Conservation (phyloP, 2,797 vertebrate genomes). For the Pangasius mekongensis region DNA sequence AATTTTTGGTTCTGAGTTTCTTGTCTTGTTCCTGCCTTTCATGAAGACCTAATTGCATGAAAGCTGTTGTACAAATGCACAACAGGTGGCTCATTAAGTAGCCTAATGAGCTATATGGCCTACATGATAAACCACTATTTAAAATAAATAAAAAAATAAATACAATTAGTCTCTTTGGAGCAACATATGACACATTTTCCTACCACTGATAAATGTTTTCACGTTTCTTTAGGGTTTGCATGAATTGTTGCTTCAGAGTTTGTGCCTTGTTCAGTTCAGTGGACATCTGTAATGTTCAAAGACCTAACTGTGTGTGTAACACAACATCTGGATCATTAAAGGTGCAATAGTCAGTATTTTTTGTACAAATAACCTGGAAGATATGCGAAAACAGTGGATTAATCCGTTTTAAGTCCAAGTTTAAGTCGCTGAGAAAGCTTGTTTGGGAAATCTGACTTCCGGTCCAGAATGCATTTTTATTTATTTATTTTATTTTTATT, state of each 20-base stretch:
- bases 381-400: neutral
- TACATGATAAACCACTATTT: neutral
- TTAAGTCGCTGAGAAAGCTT: neutral
- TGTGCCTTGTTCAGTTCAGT: neutral
- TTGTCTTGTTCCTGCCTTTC: neutral
- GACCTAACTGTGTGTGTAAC: neutral
- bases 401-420: too few species aligned
- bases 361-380: neutral
- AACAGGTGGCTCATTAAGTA: slow-evolving; percentile 1
- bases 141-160: neutral
- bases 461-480: neutral
- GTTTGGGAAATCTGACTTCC: neutral
- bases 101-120: neutral
- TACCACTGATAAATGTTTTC: neutral
- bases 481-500: neutral
- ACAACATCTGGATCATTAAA: slow-evolving; percentile 4
- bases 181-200: neutral
- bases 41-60: too few species aligned
- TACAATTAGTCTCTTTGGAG: neutral
- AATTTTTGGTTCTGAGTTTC: neutral
- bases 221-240: neutral
- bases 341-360: neutral
- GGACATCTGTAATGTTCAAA: neutral
- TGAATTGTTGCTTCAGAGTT: neutral
- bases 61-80: neutral